Evolutionary conservation across 1,140 invertebrate genomes (phyloP).

Genomic region (Caerostris extrusa): DNA sequence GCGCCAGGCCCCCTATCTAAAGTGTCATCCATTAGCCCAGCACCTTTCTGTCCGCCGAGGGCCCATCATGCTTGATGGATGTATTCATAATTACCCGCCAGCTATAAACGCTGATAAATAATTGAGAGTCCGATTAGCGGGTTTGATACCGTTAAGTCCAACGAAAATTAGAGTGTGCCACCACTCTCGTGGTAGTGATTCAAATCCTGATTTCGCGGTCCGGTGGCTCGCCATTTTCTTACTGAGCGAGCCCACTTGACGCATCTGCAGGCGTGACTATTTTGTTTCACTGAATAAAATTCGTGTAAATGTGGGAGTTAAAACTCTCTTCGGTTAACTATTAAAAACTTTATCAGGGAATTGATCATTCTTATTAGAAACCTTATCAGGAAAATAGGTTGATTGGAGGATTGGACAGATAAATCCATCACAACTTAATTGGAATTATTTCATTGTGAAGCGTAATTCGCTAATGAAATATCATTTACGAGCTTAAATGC

Average conservation of each 20-base stretch:
- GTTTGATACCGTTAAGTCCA: conserved; percentile 42
- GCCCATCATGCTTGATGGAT: conserved; percentile 51
- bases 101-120: conserved; percentile 49
- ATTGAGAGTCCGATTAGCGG: conserved; percentile 53
- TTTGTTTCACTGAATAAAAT: neutral
- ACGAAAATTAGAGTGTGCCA: conserved; percentile 34
- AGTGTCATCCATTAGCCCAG: conserved; percentile 46
- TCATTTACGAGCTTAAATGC: too few species aligned
- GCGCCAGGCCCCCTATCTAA: conserved; percentile 43
- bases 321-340: neutral
- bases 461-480: too few species aligned
- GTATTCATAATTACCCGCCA: conserved; percentile 33
- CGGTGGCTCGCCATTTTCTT: neutral
- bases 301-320: neutral
- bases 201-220: conserved; percentile 30
- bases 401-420: neutral
- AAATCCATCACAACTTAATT: neutral
- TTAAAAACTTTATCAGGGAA: neutral
- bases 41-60: conserved; percentile 34
- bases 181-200: neutral
- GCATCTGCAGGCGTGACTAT: neutral
- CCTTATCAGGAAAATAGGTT: too few species aligned
- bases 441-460: neutral
- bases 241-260: neutral
- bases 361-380: neutral